Evolutionary conservation across 2,797 vertebrate species (phyloP).

Genomic region (Okamejei kenojei): DNA sequence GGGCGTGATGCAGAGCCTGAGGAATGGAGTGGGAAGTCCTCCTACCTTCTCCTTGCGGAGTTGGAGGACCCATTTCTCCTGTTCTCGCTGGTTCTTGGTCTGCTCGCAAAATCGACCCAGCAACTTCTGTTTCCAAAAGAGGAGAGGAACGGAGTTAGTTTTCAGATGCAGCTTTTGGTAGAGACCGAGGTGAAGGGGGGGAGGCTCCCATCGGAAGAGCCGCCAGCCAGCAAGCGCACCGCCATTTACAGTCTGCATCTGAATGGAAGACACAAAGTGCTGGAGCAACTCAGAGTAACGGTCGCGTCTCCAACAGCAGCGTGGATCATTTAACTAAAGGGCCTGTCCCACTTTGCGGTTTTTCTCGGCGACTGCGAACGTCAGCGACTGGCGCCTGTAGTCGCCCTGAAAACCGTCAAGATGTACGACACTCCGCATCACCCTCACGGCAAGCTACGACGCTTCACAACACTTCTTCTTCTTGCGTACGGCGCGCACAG

Average conservation of each 20-base stretch:
- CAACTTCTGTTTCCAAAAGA: constrained; percentile 68
- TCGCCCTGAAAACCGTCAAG: too few species aligned
- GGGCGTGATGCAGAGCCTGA: not conserved
- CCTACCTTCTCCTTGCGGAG: constrained; percentile 84
- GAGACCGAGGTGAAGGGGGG: not conserved
- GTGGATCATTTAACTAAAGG: too few species aligned
- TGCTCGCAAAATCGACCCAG: constrained; percentile 86
- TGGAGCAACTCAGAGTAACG: too few species aligned
- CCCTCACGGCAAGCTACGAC: too few species aligned
- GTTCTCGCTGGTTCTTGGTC: constrained; percentile 78
- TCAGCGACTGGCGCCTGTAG: too few species aligned
- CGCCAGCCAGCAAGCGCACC: not conserved
- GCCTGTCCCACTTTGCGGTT: too few species aligned
- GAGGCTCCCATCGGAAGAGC: not conserved
- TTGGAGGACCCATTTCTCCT: constrained; percentile 80
- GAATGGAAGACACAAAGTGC: too few species aligned
- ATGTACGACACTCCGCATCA: too few species aligned
- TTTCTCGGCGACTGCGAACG: too few species aligned
- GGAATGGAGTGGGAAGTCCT: not conserved
- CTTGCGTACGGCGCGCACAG: too few species aligned
- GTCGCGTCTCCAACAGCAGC: too few species aligned
- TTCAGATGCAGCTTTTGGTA: not conserved
- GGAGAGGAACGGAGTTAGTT: not conserved
- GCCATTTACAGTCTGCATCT: not conserved
- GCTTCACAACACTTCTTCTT: too few species aligned